A percentile compares a stretch with the other conserved stretches of the same genome.
phyloP scores from a whole-genome alignment of 2,888 invertebrate species.

The Imbricaverruca yamaguchii region DNA sequence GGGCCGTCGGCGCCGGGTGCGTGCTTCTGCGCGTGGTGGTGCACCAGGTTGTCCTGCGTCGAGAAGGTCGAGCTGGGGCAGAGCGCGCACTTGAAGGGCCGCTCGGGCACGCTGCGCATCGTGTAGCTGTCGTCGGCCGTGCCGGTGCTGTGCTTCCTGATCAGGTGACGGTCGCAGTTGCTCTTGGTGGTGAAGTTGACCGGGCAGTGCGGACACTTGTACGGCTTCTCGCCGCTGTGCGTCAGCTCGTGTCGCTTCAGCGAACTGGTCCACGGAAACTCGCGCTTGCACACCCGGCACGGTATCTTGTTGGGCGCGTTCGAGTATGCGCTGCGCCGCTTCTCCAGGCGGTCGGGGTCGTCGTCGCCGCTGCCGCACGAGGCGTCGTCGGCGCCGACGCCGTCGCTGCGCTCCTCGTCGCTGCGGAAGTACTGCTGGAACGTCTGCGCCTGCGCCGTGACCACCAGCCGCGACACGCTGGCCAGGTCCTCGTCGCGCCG shows the following conservation, averaged over 20 bases:
- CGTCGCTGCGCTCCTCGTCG: conserved; percentile 34
- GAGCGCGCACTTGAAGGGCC: conserved; percentile 68
- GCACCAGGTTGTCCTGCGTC: conserved; percentile 66
- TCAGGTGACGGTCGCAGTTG: conserved; percentile 88
- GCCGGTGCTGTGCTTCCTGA: conserved; percentile 69
- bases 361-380: conserved; percentile 48
- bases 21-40: conserved; percentile 67
- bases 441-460: conserved; percentile 58
- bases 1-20: conserved; percentile 22
- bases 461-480: conserved; percentile 64
- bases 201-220: conserved; percentile 87
- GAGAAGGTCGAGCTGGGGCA: conserved; percentile 78
- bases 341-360: conserved; percentile 54
- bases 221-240: conserved; percentile 92
- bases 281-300: conserved; percentile 86
- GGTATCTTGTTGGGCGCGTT: conserved; percentile 87
- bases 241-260: conserved; percentile 89
- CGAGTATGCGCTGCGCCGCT: conserved; percentile 91
- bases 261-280: conserved; percentile 95
- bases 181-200: conserved; percentile 93
- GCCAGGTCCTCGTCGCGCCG: conserved; percentile 55
- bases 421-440: conserved; percentile 58
- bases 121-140: conserved; percentile 42
- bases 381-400: conserved; percentile 33
- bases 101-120: conserved; percentile 62